Conservation (phyloP, 2,888 invertebrate species). For the Lochmaea capreae region DNA sequence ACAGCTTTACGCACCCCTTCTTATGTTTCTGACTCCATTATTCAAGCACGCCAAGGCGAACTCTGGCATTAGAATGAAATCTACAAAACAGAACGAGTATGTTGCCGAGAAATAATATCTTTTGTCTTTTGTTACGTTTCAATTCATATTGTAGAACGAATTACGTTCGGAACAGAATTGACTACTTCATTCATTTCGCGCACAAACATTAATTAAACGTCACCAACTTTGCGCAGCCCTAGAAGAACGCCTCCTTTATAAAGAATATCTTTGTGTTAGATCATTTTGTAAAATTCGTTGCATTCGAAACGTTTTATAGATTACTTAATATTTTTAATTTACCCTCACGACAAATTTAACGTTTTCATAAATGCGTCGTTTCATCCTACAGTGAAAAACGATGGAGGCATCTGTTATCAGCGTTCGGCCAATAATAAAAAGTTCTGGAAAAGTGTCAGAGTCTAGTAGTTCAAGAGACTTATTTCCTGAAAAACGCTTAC, state of each 20-base stretch:
- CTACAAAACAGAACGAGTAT: slow-evolving; percentile 29
- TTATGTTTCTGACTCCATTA: slow-evolving; percentile 32
- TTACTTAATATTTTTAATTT: background rate
- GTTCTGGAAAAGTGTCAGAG: no score
- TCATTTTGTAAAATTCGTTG: background rate
- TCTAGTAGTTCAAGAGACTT: no score
- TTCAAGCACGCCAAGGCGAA: slow-evolving; percentile 32
- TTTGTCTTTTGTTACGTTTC: slow-evolving; percentile 32
- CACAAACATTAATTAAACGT: slow-evolving; percentile 12
- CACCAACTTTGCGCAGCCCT: slow-evolving; percentile 13
- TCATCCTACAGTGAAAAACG: background rate
- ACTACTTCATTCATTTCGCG: slow-evolving; percentile 15
- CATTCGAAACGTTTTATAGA: background rate
- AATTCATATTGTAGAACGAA: slow-evolving; percentile 24
- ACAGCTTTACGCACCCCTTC: slow-evolving; percentile 37
- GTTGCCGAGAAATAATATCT: slow-evolving; percentile 37
- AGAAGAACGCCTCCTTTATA: background rate
- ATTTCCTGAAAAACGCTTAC: no score
- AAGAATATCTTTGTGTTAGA: background rate
- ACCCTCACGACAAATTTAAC: background rate
- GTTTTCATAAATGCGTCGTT: background rate
- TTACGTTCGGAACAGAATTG: slow-evolving; percentile 20
- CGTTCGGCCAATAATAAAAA: no score
- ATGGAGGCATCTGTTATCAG: no score
- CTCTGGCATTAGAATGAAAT: slow-evolving; percentile 11